Conservation (phyloP, 2,113 vertebrate species). For the Psephotus haematonotus region DNA sequence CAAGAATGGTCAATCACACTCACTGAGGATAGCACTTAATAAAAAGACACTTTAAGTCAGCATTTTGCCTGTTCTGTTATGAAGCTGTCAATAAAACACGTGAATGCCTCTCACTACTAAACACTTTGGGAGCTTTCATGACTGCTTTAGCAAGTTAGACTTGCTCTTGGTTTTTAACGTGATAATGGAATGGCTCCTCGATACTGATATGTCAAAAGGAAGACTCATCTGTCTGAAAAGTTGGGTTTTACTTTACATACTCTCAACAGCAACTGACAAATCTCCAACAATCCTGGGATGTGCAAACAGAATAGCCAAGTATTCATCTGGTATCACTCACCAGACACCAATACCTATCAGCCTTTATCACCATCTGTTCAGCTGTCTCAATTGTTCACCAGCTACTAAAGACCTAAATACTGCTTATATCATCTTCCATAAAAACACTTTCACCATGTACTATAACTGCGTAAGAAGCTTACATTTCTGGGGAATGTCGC, state of each 20-base stretch:
- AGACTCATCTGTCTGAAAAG: neutral
- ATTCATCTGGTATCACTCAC: neutral
- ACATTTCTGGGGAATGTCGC: neutral
- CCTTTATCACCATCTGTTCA: neutral
- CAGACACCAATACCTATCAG: neutral
- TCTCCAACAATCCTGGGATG: neutral
- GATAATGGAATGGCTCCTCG: neutral
- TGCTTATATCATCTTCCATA: neutral
- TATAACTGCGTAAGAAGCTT: neutral
- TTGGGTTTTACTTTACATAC: neutral
- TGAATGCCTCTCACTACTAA: neutral
- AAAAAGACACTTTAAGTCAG: neutral
- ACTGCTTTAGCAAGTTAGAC: neutral
- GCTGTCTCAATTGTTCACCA: neutral
- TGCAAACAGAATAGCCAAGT: neutral
- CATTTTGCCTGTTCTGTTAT: neutral
- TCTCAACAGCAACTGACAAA: neutral
- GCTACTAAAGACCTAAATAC: neutral
- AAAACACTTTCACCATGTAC: neutral
- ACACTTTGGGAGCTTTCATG: neutral
- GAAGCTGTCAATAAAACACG: rapidly evolving
- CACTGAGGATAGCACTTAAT: neutral
- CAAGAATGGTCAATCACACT: neutral
- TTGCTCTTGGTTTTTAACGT: neutral
- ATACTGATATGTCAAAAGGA: neutral